Evolutionary conservation across 2,113 vertebrate species (phyloP), one percentile per base, ranked within the genome.

Genomic region (Galemys pyrenaicus): DNA sequence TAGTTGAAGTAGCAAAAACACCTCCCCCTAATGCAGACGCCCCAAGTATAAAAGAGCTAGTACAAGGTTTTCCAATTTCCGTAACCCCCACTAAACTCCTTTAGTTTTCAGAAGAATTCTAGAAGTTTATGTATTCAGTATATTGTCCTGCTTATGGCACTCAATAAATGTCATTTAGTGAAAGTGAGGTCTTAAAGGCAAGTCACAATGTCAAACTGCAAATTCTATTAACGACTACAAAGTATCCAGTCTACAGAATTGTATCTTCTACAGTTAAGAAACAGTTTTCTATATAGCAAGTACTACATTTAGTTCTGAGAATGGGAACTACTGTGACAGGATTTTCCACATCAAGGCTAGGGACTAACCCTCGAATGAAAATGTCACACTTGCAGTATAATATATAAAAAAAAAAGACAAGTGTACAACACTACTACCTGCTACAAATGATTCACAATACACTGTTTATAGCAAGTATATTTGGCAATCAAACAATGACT

Each of bases 21-120:
- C 49, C 39, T 86, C 46, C 8, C 56, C 35, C 9, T 37, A n/a
- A 54, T 67, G 35, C 30, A 92, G 64, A 91, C 6, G 84, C 17
- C 1, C 30, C 44, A 9, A 84, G 46, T 87, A 73, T 54, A 73
- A 73, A 93, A 85, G 22, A 85, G 65, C n/a, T n/a, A n/a, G 15
- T 83, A 88, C 4, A 75, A 89, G 5, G 26, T 56, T 35, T 89
- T 77, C 30, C 9, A 56, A 89, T 49, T 85, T 94, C 26, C 22
- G 46, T 1, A 86, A 26, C 28, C 54, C 46, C 11, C 8, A 73
- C 35, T 86, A 81, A 85, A 78, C 84, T 74, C 67, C 26, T 73
- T 81, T 68, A 79, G 90, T 79, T 83, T 83, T n/a, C 74, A 70
- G 32, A 39, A 87, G 54, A 90, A 94, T 78, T 92, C 64, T 87